Evolutionary conservation across 1,140 invertebrate species (phyloP), one percentile per base, ranked within the genome.

Genomic region (Drosophila fuyamai): DNA sequence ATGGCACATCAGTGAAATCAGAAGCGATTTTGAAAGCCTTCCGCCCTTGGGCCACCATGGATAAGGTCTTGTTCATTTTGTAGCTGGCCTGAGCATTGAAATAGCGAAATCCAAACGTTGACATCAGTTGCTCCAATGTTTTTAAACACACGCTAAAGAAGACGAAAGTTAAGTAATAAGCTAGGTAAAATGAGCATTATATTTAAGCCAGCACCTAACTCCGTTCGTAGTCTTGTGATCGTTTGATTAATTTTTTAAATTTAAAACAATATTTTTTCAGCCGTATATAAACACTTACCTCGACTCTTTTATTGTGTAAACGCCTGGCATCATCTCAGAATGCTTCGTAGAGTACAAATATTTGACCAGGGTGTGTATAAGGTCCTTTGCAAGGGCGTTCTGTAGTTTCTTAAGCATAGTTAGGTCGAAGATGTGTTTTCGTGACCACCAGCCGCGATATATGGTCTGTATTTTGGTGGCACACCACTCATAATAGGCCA

Each of bases 371-470:
- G 10, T 9, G 5, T 16, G n/a, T 0, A 76, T 13, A 4, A 76
- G 36, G 14, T 65, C 47, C 23, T 27, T 41, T 9, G 41, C 14
- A 13, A 35, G 4, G 1, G 13, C 5, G 4, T 2, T 8, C 23
- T 66, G 60, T 7, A 66, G 8, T 0, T 1, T 43, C 35, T 54
- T 66, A 16, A 76, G 44, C 7, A 29, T 41, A 5, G 18, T 65
- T 1, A 75, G 23, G 10, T 76, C 54, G 23, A 32, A 38, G 3
- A 76, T 6, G 40, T 81, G n/a, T 29, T 85, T 70, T 10, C 90
- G 79, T 0, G 62, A 71, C 65, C 58, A 79, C 60, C 62, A 91
- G 36, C 89, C 90, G 9, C 89, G 84, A 47, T 61, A 91, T 0
- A 65, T 4, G 0, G 62, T 51, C 44, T 91, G 90, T 9, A 91